These are phyloP conservation scores for Trichomalopsis sarcophagae DNA, from an alignment of 1,140 invertebrate species.

Conservation along the genomic window DNA sequence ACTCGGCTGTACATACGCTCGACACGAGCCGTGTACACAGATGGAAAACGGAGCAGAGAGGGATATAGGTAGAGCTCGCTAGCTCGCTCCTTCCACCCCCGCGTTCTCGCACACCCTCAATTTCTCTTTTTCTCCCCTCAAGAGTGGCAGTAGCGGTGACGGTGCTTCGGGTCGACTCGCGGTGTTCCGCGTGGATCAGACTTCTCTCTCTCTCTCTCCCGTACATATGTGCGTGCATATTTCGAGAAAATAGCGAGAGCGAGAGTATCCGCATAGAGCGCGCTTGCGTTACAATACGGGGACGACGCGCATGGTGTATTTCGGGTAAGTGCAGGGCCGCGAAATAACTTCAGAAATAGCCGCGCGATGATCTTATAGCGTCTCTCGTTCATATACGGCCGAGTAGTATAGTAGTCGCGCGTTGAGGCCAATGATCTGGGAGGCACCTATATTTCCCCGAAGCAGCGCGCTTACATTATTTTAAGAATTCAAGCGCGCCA, in stretches of 20 bases:
- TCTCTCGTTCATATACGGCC: conserved; percentile 29
- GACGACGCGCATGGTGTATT: conserved; percentile 43
- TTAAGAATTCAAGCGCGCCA: conserved; percentile 51
- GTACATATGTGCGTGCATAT: neutral
- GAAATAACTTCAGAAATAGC: conserved; percentile 51
- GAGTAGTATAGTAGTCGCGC: conserved; percentile 10
- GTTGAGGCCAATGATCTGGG: conserved; percentile 53
- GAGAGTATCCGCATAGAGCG: neutral
- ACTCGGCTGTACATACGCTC: neutral
- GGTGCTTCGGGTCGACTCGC: neutral
- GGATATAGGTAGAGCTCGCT: neutral
- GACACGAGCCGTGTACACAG: conserved; percentile 21
- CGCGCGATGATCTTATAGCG: conserved; percentile 18
- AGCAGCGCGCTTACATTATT: conserved; percentile 49
- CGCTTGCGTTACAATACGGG: conserved; percentile 12
- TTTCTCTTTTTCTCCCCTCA: conserved; percentile 38
- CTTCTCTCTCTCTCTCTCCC: neutral
- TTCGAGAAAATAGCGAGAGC: neutral
- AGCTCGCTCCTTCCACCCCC: conserved; percentile 20
- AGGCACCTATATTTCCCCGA: conserved; percentile 54
- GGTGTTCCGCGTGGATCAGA: neutral
- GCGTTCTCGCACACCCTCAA: conserved; percentile 24
- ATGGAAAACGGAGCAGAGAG: conserved; percentile 34
- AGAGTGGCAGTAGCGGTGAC: neutral
- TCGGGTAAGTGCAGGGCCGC: conserved; percentile 50